Base-by-base conservation (phyloP, 1,140 invertebrate genomes). In the Drosophila baimaii region DNA sequence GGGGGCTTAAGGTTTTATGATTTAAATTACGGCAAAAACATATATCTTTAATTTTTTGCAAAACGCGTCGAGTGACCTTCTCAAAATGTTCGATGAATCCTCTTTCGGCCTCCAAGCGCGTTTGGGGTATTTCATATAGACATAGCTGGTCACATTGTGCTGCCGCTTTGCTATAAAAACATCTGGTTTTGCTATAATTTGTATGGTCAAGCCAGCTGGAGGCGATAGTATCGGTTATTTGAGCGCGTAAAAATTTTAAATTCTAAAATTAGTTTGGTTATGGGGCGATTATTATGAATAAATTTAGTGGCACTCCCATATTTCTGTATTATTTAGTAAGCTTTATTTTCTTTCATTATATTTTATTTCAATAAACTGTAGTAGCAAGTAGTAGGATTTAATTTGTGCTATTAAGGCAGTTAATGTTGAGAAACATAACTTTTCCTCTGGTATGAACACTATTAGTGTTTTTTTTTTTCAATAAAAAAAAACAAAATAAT, bases 31-130 rank as follows among this genome's bases (percentile, higher is more conserved):
- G 31, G 51, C 51, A 31, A 54, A 54, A 54, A 54, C 31, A 54
- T 54, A 52, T 21, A 52, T 52, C 49, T 35, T 54, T 54, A 54
- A 54, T 35, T 54, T 54, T 54, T 52, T 51, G 47, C 47, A 51
- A 51, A 51, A 19, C 47, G 47, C 47, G 27, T 51, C 27, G 47
- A 51, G 47, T 47, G 37, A 47, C 46, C 46, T 47, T 47, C 46
- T 47, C 15, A 47, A 47, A 27, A 47, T 43, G 41, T 43, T 13
- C 10, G n/a, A 12, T 19, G 10, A 43, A 19, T 21, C 10, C 10
- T 2, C 17, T 2, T 12, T 21, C 17, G 10, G 17, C 4, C 17
- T 2, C 17, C 5, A 43, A 10, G 9, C 10, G 10, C 17, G 17
- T n/a, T n/a, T n/a, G n/a, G n/a, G n/a, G n/a, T n/a, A n/a, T n/a